phyloP scores from a whole-genome alignment of 2,888 invertebrate genomes.

The Yponomeuta sedellus region DNA sequence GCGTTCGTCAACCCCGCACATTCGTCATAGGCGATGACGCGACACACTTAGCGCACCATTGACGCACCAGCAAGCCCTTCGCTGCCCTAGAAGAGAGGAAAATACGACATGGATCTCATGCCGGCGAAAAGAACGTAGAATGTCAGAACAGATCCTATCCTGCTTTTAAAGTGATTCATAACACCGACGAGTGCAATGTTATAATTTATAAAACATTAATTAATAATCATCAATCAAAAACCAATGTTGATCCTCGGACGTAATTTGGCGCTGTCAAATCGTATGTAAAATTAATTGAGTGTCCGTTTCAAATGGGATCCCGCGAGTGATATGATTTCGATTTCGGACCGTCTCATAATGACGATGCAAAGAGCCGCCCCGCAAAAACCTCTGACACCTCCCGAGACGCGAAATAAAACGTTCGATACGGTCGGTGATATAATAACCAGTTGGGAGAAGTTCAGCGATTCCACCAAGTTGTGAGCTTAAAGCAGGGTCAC shows the following conservation, averaged over 20 bases:
- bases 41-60: constrained; percentile 44
- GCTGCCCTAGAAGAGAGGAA: constrained; percentile 24
- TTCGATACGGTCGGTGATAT: background rate
- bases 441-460: background rate
- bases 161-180: constrained; percentile 9
- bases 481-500: constrained; percentile 27
- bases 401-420: constrained; percentile 8
- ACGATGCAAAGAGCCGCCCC: constrained; percentile 35
- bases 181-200: constrained; percentile 10
- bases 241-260: constrained; percentile 27
- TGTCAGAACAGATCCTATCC: background rate
- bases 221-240: constrained; percentile 17
- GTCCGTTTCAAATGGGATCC: constrained; percentile 44
- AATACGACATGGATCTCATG: constrained; percentile 23
- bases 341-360: constrained; percentile 56
- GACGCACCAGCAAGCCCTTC: constrained; percentile 29
- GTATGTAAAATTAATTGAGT: constrained; percentile 62
- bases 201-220: constrained; percentile 14
- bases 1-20: constrained; percentile 74
- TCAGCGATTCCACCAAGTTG: background rate
- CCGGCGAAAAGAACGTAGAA: background rate
- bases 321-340: constrained; percentile 51
- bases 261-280: constrained; percentile 64
- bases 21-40: constrained; percentile 54
- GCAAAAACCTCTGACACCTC: constrained; percentile 61